Conservation (phyloP, 1,140 invertebrate genomes). For the Portunus trituberculatus region DNA sequence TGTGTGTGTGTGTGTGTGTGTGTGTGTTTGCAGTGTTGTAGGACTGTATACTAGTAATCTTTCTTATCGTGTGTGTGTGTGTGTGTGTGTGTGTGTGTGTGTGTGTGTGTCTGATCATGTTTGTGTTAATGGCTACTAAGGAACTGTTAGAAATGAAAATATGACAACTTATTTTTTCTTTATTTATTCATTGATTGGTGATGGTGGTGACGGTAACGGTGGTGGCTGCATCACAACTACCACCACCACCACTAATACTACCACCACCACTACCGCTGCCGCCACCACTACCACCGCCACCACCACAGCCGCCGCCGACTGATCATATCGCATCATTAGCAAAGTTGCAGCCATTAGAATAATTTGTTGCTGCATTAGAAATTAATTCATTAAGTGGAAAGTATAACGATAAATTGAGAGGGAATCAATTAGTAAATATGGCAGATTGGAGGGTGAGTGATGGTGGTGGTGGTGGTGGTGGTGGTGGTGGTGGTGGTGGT, state of each 20-base stretch:
- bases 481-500: neutral
- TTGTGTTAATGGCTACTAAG: neutral
- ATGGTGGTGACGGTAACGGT: neutral
- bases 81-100: neutral
- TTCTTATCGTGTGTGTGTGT: neutral
- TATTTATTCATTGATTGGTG: neutral
- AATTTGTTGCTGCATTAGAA: neutral
- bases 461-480: neutral
- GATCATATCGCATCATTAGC: neutral
- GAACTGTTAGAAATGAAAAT: too few species aligned
- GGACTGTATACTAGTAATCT: too few species aligned
- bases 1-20: neutral
- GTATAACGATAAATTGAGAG: neutral
- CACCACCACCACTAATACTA: neutral
- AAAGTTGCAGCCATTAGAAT: neutral
- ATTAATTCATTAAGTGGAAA: conserved; percentile 13
- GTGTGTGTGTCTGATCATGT: neutral
- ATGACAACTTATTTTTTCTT: neutral
- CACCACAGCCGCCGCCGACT: neutral
- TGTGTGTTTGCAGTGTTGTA: neutral
- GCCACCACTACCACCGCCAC: neutral
- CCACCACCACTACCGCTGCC: neutral
- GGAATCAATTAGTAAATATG: conserved; percentile 12
- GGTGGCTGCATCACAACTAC: neutral
- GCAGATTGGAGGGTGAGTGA: neutral